A percentile compares a stretch with the other conserved stretches of the same genome.
phyloP scores from a whole-genome alignment of 2,888 invertebrate genomes.

The Aphidius colemani region DNA sequence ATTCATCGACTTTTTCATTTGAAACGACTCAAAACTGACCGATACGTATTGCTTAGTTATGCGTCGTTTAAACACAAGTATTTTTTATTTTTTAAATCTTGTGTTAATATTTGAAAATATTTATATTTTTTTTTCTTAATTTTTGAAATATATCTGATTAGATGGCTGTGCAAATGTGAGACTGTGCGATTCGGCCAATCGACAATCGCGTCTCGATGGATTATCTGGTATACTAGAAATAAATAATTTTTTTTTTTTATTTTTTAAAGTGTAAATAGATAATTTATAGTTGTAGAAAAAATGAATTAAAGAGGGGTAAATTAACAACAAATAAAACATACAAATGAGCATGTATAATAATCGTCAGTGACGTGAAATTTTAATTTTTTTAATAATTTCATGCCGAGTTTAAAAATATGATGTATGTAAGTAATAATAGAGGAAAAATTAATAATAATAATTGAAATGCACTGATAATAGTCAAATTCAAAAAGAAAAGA shows the following conservation, averaged over 20 bases:
- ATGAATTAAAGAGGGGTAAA: background rate
- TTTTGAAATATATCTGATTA: background rate
- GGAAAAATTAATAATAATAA: slow-evolving; percentile 4
- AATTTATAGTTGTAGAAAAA: slow-evolving; percentile 1
- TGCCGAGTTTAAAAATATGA: background rate
- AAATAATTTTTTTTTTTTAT: background rate
- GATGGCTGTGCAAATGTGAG: slow-evolving; percentile 29
- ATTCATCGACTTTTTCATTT: background rate
- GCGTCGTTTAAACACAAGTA: slow-evolving; percentile 13
- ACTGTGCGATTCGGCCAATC: slow-evolving; percentile 25
- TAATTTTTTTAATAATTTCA: background rate
- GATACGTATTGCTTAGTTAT: slow-evolving; percentile 18
- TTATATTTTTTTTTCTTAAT: too few relatives aligned
- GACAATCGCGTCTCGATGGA: slow-evolving; percentile 19
- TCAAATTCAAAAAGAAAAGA: background rate
- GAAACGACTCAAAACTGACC: slow-evolving; percentile 18
- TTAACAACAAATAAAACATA: too few relatives aligned
- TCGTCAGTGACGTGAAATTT: background rate
- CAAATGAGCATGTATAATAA: too few relatives aligned
- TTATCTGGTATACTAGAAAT: slow-evolving; percentile 20
- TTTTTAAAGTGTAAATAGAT: slow-evolving; percentile 20
- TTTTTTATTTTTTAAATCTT: background rate
- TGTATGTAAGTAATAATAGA: background rate
- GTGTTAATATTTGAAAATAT: background rate
- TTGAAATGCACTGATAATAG: slow-evolving; percentile 16